Conservation (phyloP, 1,140 invertebrate species). For the Magallana ariakensis region DNA sequence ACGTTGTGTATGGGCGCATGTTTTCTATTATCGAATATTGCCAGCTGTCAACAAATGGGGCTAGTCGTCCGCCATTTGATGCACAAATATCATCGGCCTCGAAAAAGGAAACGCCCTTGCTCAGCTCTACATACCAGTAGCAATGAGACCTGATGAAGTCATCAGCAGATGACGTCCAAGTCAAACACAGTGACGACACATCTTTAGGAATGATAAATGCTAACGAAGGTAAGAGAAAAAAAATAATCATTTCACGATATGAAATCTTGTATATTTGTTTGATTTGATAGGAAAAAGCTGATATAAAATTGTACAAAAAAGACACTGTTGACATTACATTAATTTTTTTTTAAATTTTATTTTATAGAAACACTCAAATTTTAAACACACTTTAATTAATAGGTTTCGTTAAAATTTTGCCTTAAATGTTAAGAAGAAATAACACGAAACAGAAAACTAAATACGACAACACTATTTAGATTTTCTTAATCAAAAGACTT, state of each 20-base stretch:
- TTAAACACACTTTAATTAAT: no score
- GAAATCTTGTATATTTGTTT: background rate
- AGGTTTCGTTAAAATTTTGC: no score
- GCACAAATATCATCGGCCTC: slow-evolving; percentile 21
- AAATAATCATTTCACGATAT: no score
- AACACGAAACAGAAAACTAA: no score
- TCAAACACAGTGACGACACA: background rate
- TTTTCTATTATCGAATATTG: slow-evolving; percentile 21
- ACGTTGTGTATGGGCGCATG: background rate
- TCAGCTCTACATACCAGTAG: slow-evolving; percentile 1
- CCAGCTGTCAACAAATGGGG: slow-evolving; percentile 3
- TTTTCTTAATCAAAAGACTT: no score
- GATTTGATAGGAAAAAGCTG: no score
- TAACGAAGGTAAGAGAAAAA: background rate
- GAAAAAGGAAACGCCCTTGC: background rate
- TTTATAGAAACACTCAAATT: no score
- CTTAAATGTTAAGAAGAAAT: no score
- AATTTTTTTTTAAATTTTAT: no score
- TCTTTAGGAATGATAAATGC: background rate
- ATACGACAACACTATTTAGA: no score
- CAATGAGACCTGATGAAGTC: background rate
- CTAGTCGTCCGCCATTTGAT: background rate
- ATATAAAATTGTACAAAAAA: no score
- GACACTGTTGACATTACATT: no score
- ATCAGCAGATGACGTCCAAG: slow-evolving; percentile 14